Conservation (phyloP, 30 jellyfish, hydroid and myxozoan species). For the Catostylus mosaicus region DNA sequence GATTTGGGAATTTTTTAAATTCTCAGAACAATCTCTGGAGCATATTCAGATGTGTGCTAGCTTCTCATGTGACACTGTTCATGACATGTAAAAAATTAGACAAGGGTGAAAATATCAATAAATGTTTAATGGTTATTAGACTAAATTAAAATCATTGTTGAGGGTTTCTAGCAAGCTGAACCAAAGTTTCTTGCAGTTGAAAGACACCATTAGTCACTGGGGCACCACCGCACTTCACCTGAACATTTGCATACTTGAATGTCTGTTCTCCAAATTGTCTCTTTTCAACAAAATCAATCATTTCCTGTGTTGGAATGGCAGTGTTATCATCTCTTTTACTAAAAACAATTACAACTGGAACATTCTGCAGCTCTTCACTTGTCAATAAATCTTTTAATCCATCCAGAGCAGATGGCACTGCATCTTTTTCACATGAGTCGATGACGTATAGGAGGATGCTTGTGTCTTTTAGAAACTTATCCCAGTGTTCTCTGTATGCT, state of each 20-base stretch:
- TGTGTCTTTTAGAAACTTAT: constrained; percentile 39
- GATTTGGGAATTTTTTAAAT: no score
- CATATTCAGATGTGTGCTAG: no score
- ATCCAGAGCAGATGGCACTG: constrained; percentile 14
- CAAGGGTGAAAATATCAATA: no score
- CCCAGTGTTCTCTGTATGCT: constrained; percentile 58
- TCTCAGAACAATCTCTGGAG: no score
- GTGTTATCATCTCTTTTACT: constrained; percentile 39
- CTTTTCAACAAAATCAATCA: not conserved
- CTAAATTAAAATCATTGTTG: no score
- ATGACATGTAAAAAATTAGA: no score
- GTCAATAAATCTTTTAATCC: constrained; percentile 20
- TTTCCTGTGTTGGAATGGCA: constrained; percentile 16
- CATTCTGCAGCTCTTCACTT: constrained; percentile 5
- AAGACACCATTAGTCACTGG: constrained; percentile 41
- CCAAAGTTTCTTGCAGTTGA: constrained; percentile 36
- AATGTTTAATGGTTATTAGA: no score
- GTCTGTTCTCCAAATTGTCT: constrained; percentile 1
- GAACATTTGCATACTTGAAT: constrained; percentile 28
- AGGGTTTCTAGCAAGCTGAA: not conserved
- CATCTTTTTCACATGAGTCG: constrained; percentile 48
- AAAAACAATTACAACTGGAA: constrained; percentile 55
- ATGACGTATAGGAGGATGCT: constrained; percentile 45
- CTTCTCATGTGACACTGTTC: no score
- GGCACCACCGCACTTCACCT: constrained; percentile 74